phyloP scores from a whole-genome alignment of 2,888 invertebrate species.

The Nowickia ferox region DNA sequence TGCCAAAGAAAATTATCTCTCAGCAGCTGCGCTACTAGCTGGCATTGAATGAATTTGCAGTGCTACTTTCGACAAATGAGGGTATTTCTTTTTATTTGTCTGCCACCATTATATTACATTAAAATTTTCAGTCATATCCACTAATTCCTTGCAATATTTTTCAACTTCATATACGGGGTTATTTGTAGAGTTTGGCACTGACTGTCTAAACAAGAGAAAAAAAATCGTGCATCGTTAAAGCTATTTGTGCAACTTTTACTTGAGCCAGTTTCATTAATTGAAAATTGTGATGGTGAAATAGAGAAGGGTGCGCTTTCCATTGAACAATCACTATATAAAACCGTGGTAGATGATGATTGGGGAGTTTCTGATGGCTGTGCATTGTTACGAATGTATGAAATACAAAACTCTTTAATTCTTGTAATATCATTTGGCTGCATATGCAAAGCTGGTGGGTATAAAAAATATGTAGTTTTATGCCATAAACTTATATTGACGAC shows the following conservation, averaged over 20 bases:
- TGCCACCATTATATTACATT: neutral
- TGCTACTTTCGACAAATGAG: neutral
- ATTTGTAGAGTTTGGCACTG: neutral
- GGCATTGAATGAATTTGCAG: neutral
- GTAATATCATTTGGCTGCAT: neutral
- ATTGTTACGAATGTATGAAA: neutral
- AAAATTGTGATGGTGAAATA: neutral
- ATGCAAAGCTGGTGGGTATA: slow-evolving; percentile 4
- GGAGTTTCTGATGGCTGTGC: neutral
- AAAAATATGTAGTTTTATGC: slow-evolving; percentile 1
- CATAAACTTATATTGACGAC: neutral
- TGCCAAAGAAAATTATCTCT: neutral
- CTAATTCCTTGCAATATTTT: neutral
- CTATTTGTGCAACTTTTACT: neutral
- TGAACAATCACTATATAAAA: neutral
- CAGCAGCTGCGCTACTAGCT: slow-evolving; percentile 3
- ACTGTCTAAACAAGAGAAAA: neutral
- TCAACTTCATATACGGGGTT: neutral
- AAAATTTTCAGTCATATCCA: slow-evolving; percentile 3
- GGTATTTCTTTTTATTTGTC: too few species aligned
- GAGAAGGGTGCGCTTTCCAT: neutral
- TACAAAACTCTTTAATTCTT: neutral
- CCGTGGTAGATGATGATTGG: neutral
- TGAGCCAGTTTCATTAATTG: neutral
- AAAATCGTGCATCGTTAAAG: slow-evolving; percentile 1